Percentiles rank a stretch among this genome's conserved stretches.
Conservation (phyloP, 2,113 vertebrate genomes). For the Notarius lentiginosus region DNA sequence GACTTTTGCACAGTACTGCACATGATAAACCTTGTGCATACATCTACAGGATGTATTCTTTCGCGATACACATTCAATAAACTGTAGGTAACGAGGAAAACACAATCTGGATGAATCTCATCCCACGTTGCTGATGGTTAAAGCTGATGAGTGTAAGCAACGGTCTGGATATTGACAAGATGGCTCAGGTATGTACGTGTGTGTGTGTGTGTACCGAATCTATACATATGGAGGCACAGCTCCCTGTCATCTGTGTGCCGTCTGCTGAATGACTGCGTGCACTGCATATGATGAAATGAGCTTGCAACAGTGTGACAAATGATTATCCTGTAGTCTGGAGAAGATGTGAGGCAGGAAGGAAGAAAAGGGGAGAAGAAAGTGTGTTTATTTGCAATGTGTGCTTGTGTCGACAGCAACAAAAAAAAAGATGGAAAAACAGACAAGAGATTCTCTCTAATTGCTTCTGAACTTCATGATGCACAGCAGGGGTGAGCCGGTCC, state of each 20-base stretch:
- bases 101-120: background rate
- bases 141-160: background rate
- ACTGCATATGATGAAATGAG: slow-evolving; percentile 49
- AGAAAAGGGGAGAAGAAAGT: background rate
- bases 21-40: background rate
- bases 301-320: slow-evolving; percentile 44
- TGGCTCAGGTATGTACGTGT: background rate
- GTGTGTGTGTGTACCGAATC: background rate
- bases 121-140: background rate
- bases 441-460: background rate
- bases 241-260: background rate
- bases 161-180: background rate
- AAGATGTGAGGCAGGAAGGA: background rate
- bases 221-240: slow-evolving; percentile 12
- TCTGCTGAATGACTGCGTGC: slow-evolving; percentile 26
- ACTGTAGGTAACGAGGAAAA: background rate
- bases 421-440: background rate
- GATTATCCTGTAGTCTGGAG: slow-evolving; percentile 19
- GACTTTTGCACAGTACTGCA: no score
- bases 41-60: background rate
- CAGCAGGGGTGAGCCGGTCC: slow-evolving; percentile 9
- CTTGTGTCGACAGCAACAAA: background rate
- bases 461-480: slow-evolving; percentile 13
- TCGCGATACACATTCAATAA: background rate
- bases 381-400: background rate